Evolutionary conservation across 1,140 invertebrate species (phyloP).

Genomic region (Achroia grisella): DNA sequence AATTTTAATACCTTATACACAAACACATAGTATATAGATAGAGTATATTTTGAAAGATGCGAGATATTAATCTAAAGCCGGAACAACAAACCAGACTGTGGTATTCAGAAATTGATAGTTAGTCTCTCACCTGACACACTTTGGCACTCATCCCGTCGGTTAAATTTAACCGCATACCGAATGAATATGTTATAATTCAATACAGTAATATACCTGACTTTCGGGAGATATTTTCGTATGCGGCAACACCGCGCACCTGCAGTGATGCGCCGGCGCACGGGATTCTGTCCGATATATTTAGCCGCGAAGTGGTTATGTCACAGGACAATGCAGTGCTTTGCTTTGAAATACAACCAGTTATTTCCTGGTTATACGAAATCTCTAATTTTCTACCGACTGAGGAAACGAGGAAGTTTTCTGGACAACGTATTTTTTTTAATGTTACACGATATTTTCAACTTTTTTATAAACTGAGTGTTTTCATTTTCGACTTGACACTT

Average conservation of each 20-base stretch:
- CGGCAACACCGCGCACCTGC: conserved; percentile 49
- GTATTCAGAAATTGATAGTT: conserved; percentile 13
- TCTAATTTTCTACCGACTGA: too few species aligned
- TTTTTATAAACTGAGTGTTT: too few species aligned
- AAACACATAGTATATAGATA: too few species aligned
- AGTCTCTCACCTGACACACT: conserved; percentile 17
- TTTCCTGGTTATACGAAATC: conserved; percentile 17
- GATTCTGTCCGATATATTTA: conserved; percentile 49
- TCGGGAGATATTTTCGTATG: conserved; percentile 19
- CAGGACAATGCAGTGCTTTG: conserved; percentile 31
- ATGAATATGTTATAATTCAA: conserved; percentile 14
- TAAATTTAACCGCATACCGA: conserved; percentile 11
- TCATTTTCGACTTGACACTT: too few species aligned
- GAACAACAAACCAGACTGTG: too few species aligned
- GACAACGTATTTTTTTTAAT: too few species aligned
- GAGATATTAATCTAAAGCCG: too few species aligned
- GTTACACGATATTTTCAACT: too few species aligned
- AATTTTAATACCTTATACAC: too few species aligned
- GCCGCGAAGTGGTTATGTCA: conserved; percentile 46
- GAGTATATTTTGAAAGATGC: too few species aligned
- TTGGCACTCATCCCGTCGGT: conserved; percentile 12
- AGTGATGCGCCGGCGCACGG: conserved; percentile 38
- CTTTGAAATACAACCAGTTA: conserved; percentile 14
- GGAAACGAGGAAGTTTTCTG: too few species aligned
- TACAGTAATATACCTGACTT: conserved; percentile 18